Percentiles rank a stretch among this genome's conserved stretches.
Evolutionary conservation across 2,113 vertebrate species (phyloP).

Genomic region (Chloropsis cyanopogon): DNA sequence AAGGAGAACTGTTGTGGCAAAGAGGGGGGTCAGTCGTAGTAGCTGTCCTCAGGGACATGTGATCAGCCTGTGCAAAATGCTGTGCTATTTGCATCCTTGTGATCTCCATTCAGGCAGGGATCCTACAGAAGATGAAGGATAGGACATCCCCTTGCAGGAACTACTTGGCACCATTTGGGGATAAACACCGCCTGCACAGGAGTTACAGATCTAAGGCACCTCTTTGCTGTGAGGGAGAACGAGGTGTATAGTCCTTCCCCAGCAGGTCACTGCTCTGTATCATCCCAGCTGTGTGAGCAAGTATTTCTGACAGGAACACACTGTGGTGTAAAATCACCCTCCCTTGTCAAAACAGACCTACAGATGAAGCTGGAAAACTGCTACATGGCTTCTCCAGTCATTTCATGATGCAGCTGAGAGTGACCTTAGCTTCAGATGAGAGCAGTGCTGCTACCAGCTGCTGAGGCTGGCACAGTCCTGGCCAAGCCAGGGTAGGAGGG

Average conservation of each 20-base stretch:
- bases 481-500: not conserved
- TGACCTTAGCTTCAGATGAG: not conserved
- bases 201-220: not conserved
- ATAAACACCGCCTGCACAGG: not conserved
- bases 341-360: not conserved
- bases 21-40: not conserved
- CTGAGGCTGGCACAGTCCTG: not conserved
- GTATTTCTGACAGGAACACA: not conserved
- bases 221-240: not conserved
- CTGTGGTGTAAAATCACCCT: not conserved
- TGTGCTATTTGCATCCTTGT: not conserved
- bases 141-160: fast-evolving
- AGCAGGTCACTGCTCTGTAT: not conserved
- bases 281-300: not conserved
- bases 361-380: not conserved
- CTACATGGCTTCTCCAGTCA: fast-evolving
- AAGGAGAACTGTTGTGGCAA: not conserved
- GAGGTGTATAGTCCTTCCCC: not conserved
- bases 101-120: not conserved
- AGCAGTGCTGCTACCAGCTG: not conserved
- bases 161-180: not conserved
- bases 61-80: not conserved
- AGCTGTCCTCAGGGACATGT: not conserved
- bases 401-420: not conserved
- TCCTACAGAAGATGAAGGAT: not conserved